phyloP scores from a whole-genome alignment of 2,113 vertebrate genomes.

The Pongo pygmaeus region DNA sequence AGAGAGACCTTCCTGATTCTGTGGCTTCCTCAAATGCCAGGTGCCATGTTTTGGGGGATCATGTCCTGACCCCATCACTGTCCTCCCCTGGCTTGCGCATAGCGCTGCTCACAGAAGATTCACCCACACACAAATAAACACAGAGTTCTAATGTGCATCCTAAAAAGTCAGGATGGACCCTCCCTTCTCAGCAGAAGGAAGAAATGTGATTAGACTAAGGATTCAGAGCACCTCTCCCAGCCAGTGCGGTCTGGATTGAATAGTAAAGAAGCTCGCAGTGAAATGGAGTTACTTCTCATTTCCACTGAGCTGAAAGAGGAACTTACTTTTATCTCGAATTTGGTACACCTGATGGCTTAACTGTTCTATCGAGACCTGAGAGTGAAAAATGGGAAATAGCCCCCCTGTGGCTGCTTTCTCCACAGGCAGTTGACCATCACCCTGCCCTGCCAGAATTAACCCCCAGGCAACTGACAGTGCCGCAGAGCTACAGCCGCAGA shows the following conservation, averaged over 20 bases:
- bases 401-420: not conserved
- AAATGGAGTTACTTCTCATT: not conserved
- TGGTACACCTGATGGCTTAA: conserved; percentile 76
- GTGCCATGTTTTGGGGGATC: not conserved
- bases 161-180: not conserved
- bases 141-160: too few relatives aligned
- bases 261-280: not conserved
- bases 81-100: not conserved
- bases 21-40: not conserved
- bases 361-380: conserved; percentile 53
- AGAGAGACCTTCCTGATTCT: not conserved
- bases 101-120: rapidly evolving
- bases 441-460: too few relatives aligned
- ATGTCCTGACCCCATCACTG: not conserved
- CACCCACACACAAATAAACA: not conserved
- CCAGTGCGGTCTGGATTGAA: rapidly evolving
- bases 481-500: rapidly evolving
- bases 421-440: not conserved
- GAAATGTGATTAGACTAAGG: rapidly evolving
- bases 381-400: conserved; percentile 51
- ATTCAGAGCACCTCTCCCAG: not conserved
- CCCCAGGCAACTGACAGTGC: rapidly evolving
- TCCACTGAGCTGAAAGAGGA: conserved; percentile 49
- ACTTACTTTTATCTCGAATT: conserved; percentile 68
- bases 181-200: not conserved